Base-by-base conservation (phyloP, 2,888 invertebrate species). In the Nomada goodeniana region DNA sequence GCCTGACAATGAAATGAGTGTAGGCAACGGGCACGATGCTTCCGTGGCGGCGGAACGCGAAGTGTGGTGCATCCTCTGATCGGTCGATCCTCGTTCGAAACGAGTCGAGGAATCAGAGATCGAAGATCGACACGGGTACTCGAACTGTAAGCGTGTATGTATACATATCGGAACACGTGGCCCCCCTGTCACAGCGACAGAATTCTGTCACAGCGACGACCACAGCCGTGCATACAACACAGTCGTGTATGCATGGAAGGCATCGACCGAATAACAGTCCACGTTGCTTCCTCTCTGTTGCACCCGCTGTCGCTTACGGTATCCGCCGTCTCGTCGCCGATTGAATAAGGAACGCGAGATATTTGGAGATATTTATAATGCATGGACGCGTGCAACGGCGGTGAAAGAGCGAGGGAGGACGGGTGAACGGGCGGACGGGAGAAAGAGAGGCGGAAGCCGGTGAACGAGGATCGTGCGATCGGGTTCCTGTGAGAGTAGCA, bases 301-400 rank as follows among this genome's bases (percentile, higher is more conserved):
- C 64, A 9, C 42, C 4, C 42, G 29, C 36, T 47, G n/a, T 50
- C 64, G 42, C 29, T 59, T 5, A 2, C 26, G 5, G 23, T 23
- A 0, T 70, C 20, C 61, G 5, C 29, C 63, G 64, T 26, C 71
- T 23, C 23, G 61, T 44, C 65, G 57, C 11, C 83, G 82, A 82
- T 82, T 55, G 87, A 88, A 86, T 80, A 82, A 88, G 86, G 87
- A 88, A 86, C 86, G 84, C 81, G 81, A 85, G 89, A 89, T 89
- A 89, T 89, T 89, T 85, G 84, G 86, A 85, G 89, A 90, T 89
- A 90, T 90, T 89, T 90, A 90, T 89, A 89, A 89, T 84, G 88
- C 88, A 85, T 83, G 89, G 83, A 88, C 82, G 82, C 75, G 88
- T 80, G 86, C 83, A 84, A 82, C 82, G 65, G 15, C 59, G 60